Base-by-base conservation (phyloP, 2,888 invertebrate genomes). In the Sphinx pinastri region DNA sequence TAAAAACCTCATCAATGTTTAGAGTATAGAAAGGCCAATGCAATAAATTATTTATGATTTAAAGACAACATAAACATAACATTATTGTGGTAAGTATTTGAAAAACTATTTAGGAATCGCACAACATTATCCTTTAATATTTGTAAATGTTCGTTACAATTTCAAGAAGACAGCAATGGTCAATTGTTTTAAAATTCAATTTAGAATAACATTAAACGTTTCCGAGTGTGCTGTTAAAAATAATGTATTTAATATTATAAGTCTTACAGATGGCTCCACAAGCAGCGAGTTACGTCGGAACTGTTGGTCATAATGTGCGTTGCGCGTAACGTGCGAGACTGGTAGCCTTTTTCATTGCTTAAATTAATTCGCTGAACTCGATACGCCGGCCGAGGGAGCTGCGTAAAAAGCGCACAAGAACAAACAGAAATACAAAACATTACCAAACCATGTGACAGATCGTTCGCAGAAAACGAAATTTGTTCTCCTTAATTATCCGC, bases 291-390 rank as follows among this genome's bases (percentile, higher is more conserved):
- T 57, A 57, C 57, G 45, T 55, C 57, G 68, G 47, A 68, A 25
- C 45, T 13, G 47, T 68, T 68, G n/a, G 49, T 57, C 16, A 67
- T 54, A 68, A 57, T 68, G 57, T 57, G 68, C 25, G 67, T 67
- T 47, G 57, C 45, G 59, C 54, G 59, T 58, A 45, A 52, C 63
- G 38, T 51, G 25, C 38, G 19, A 59, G 58, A 52, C 31, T 58
- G 70, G 54, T 49, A 70, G 59, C 58, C 51, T 70, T 70, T 70
- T 70, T 59, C 67, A 67, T 38, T 67, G 58, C 67, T 57, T 67
- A 87, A 90, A 91, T 87, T 84, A 88, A 89, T 91, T 92, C 91
- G 84, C 80, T 89, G 91, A 91, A 91, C 81, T 86, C 83, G 73
- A 75, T 79, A 71, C 77, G 73, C 76, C 81, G 81, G 76, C 76